Evolutionary conservation across 2,797 vertebrate genomes (phyloP).

Genomic region (Phoxinus dragarum): DNA sequence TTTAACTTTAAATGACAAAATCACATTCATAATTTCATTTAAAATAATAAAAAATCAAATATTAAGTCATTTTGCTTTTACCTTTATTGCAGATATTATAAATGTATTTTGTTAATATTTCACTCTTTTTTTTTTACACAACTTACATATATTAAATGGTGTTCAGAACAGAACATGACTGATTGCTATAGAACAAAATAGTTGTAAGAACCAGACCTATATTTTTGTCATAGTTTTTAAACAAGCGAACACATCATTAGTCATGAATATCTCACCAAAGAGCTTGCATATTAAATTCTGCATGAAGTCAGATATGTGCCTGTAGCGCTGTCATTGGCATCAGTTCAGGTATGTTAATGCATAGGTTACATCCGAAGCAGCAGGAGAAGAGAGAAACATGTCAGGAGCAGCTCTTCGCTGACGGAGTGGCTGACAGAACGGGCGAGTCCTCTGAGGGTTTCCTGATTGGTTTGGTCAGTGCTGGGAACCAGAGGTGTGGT

Average conservation of each 20-base stretch:
- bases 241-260: background rate
- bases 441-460: constrained; percentile 81
- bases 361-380: constrained; percentile 65
- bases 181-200: background rate
- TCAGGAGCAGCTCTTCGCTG: constrained; percentile 61
- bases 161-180: background rate
- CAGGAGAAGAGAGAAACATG: constrained; percentile 66
- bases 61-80: background rate
- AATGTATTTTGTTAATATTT: constrained; percentile 1
- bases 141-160: background rate
- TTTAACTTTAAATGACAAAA: constrained; percentile 1
- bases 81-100: background rate
- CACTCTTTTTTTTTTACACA: background rate
- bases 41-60: background rate
- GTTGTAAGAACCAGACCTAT: background rate
- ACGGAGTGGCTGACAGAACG: constrained; percentile 5
- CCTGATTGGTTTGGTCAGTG: constrained; percentile 86
- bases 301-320: background rate
- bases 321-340: constrained; percentile 1
- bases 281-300: background rate
- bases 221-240: background rate
- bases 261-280: background rate
- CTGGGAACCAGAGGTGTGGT: constrained; percentile 68
- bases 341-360: background rate
- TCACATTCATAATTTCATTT: background rate